Evolutionary conservation across 2,797 vertebrate species (phyloP).

Genomic region (Enteromius trimaculatus): DNA sequence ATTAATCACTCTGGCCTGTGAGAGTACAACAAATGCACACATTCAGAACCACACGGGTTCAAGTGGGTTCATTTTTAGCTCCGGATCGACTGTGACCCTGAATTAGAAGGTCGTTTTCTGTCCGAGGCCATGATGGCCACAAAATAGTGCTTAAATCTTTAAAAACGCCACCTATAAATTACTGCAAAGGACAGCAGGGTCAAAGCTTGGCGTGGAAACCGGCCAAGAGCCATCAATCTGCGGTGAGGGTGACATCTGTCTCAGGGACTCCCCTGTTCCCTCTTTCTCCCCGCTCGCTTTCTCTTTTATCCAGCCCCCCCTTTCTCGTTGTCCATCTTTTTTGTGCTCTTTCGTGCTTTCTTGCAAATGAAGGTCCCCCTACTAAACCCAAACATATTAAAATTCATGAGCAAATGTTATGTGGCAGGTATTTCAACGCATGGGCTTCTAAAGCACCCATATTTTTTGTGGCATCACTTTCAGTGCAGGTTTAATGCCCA

Average conservation of each 20-base stretch:
- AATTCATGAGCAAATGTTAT: conserved; percentile 45
- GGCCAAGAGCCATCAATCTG: conserved; percentile 82
- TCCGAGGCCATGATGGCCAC: conserved; percentile 75
- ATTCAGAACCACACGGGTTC: conserved; percentile 15
- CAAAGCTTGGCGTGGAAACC: conserved; percentile 77
- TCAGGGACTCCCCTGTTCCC: conserved; percentile 77
- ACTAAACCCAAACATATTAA: conserved; percentile 55
- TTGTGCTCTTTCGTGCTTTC: conserved; percentile 22
- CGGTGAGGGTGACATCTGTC: conserved; percentile 80
- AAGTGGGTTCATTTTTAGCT: conserved; percentile 41
- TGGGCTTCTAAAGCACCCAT: conserved; percentile 30
- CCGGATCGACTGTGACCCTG: conserved; percentile 10
- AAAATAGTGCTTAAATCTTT: conserved; percentile 81
- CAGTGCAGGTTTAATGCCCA: conserved; percentile 40
- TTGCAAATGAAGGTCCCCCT: conserved; percentile 42
- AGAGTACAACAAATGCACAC: conserved; percentile 17
- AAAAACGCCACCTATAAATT: conserved; percentile 82
- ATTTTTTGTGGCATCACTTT: conserved; percentile 39
- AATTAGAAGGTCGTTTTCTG: conserved; percentile 74
- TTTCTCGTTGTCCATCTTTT: conserved; percentile 55
- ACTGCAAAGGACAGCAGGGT: conserved; percentile 82
- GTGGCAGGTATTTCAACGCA: conserved; percentile 30
- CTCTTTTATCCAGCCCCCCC: conserved; percentile 51
- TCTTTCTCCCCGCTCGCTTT: conserved; percentile 34
- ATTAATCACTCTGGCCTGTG: conserved; percentile 41